phyloP scores from a whole-genome alignment of 2,888 invertebrate genomes.

The Smittia aterrima region DNA sequence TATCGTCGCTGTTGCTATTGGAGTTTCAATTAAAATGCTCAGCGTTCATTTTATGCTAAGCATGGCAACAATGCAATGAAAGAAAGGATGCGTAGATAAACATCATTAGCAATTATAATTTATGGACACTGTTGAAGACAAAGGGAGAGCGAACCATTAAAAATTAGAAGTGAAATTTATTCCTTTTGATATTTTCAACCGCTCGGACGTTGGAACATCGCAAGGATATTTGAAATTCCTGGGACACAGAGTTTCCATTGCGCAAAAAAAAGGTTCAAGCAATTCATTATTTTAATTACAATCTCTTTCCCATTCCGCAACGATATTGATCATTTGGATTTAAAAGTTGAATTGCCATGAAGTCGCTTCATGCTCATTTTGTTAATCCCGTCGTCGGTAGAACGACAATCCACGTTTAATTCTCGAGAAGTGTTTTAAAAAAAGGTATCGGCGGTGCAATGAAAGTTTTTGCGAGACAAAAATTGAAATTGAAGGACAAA shows the following conservation, averaged over 20 bases:
- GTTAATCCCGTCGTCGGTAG: not conserved
- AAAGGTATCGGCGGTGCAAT: not conserved
- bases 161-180: slow-evolving; percentile 26
- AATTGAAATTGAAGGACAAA: not conserved
- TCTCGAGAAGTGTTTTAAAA: slow-evolving; percentile 15
- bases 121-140: not conserved
- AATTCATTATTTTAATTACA: slow-evolving; percentile 29
- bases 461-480: not conserved
- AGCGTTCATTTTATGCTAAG: slow-evolving; percentile 23
- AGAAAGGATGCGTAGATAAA: slow-evolving; percentile 2
- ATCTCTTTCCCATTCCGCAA: not conserved
- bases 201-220: not conserved
- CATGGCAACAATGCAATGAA: slow-evolving; percentile 9
- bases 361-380: not conserved
- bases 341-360: slow-evolving; percentile 2
- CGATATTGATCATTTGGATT: slow-evolving; percentile 10
- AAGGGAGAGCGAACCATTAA: not conserved
- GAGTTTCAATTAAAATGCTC: slow-evolving; percentile 32
- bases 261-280: not conserved
- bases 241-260: not conserved
- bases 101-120: slow-evolving; percentile 41
- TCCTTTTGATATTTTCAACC: not conserved
- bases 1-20: slow-evolving; percentile 25
- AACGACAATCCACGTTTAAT: too few relatives aligned
- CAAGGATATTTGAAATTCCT: slow-evolving; percentile 7